Percentiles rank a stretch among this genome's conserved stretches.
These are phyloP conservation scores for Caerostris darwini DNA, from an alignment of 1,140 invertebrate species.

Conservation along the genomic window DNA sequence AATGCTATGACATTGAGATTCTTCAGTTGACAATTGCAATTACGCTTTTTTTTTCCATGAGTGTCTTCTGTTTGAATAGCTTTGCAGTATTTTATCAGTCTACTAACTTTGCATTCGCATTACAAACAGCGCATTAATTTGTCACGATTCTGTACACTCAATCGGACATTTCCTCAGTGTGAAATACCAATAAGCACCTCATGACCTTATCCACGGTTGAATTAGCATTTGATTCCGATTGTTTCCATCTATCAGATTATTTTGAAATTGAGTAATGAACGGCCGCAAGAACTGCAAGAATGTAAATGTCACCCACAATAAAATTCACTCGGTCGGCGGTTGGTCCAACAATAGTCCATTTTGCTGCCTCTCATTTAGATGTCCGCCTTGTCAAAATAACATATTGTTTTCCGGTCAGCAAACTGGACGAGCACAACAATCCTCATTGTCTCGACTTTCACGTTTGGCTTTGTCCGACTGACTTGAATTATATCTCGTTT, in stretches of 20 bases:
- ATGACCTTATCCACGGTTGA: not conserved
- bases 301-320: slow-evolving; percentile 6
- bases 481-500: slow-evolving; percentile 15
- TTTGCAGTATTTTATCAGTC: not conserved
- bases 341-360: slow-evolving; percentile 5
- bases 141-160: not conserved
- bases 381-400: slow-evolving; percentile 16
- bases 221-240: slow-evolving; percentile 1
- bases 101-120: not conserved
- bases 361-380: not conserved
- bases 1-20: too few species aligned
- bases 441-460: slow-evolving; percentile 34
- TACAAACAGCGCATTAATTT: not conserved
- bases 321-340: not conserved
- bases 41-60: too few species aligned
- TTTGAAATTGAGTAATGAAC: slow-evolving; percentile 25
- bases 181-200: slow-evolving; percentile 7
- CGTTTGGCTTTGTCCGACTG: slow-evolving; percentile 7
- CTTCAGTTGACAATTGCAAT: too few species aligned
- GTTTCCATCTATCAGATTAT: not conserved
- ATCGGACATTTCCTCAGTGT: not conserved
- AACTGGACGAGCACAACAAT: slow-evolving; percentile 37
- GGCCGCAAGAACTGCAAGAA: not conserved
- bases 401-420: slow-evolving; percentile 35
- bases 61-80: too few species aligned